Evolutionary conservation across 2,113 vertebrate species (phyloP), one percentile per base, ranked within the genome.

Genomic region (Cephalophus harveyi): DNA sequence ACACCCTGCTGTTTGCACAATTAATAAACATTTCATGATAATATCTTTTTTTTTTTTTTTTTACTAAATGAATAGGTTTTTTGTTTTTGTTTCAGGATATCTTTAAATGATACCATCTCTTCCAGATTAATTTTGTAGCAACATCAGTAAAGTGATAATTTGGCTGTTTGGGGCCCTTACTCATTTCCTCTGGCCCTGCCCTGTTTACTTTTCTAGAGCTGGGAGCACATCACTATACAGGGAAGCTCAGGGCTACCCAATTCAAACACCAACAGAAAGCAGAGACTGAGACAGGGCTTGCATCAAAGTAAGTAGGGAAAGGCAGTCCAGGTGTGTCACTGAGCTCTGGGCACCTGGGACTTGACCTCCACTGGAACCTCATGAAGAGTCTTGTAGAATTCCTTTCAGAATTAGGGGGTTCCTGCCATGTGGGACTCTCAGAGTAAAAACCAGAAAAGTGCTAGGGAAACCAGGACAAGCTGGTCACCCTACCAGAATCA

Each of bases 131-230:
- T 57, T 95, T 87, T 93, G 71, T 64, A 82, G 48, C 64, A 88
- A 78, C 92, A 89, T 86, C 25, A 86, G 92, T 85, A 85, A 92
- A 85, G 46, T 71, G 50, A 55, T 92, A 27, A 74, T 92, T 89
- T 92, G 89, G 71, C 79, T 90, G 40, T 57, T 43, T 55, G 21
- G 62, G 46, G 40, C 33, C 40, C 48, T 95, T 87, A 93, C 86
- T 96, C 93, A 89, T 40, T 93, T 93, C 54, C 71, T 71, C 43
- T 84, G 86, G 43, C 67, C 86, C 86, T 87, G n/a, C n/a, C 12
- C 50, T 88, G 57, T 60, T 30, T 14, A 84, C 40, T 67, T 85
- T 76, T 89, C 81, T 43, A 23, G 55, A 93, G 27, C 52, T 95
- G 33, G 15, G 55, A 87, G 87, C 14, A 52, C 36, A 81, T 54